Base-by-base conservation (phyloP, 2,113 vertebrate species). In the Edolisoma coerulescens region DNA sequence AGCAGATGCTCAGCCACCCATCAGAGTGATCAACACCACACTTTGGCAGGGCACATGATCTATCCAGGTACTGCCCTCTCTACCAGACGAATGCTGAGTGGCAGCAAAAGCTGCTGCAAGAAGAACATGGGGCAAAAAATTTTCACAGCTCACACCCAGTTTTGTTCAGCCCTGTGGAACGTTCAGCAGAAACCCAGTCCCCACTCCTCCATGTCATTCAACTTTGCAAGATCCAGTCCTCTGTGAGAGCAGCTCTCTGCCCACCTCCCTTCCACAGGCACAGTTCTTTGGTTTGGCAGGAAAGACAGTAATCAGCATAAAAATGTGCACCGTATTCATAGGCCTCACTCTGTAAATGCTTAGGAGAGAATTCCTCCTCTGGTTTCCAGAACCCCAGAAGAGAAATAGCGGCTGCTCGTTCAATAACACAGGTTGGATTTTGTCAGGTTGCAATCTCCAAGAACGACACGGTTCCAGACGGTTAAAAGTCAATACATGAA, bases 401-500 rank as follows among this genome's bases (percentile, higher is more conserved):
- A 86, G 82, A 73, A 93, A 80, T 7, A 80, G 67, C 2, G 3
- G 61, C 84, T 59, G 86, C 80, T 85, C 49, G 24, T 87, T 67
- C 92, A 78, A 27, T 84, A 90, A 75, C 4, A 3, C 80, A 35
- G 57, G 68, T 45, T 84, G 76, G 88, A 70, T 94, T 94, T 87
- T 90, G 86, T 84, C 93, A 82, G 39, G 7, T 61, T 87, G 83
- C 92, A 92, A 69, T 84, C 83, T 95, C 94, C 83, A 49, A 26
- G 83, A 93, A 28, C 28, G 16, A 87, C 89, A 19, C 39, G 16
- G 93, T 89, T 94, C 91, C 89, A 95, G 94, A 63, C 33, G 5
- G 89, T 80, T 96, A 91, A 80, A 95, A 95, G 94, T 94, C 96
- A 80, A 83, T 91, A 95, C 78, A 35, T 87, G 91, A 95, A 93